Base-by-base conservation (phyloP, 2,888 invertebrate genomes). In the Ochropleura leucogaster region DNA sequence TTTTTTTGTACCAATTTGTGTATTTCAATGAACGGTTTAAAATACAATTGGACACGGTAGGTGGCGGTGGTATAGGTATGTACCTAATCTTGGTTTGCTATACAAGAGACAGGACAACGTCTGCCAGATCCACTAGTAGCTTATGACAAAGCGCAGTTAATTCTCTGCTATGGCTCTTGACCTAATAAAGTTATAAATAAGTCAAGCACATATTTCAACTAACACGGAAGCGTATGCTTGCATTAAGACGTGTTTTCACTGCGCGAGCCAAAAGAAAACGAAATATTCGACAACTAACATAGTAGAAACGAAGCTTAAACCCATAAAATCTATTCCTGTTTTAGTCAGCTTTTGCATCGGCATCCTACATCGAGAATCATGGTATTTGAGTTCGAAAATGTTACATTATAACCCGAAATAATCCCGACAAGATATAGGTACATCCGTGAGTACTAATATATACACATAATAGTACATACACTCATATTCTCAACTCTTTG, bases 131-230 rank as follows among this genome's bases (percentile, higher is more conserved):
- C 1, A 30, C 30, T 30, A 30, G 30, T 30, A 30, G 30, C 30
- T 30, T 30, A 30, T 2, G 30, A 30, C 30, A 30, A 30, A 74
- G 18, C 51, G 18, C 67, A 69, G 60, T 77, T 66, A 68, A 80
- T 80, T 80, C 69, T 71, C 68, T 74, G n/a, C 16, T 44, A 59
- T 51, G 71, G 74, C 49, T 75, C 79, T 86, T 81, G 82, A 79
- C 76, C 82, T 69, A 85, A 73, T 86, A 77, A 84, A 81, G 3
- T 71, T 79, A 79, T 66, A 77, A 72, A 79, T 84, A 86, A 72
- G 72, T 51, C 46, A 67, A 69, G 72, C 78, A 78, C 78, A 72
- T 83, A 85, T 72, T 77, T 71, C 59, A 71, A 20, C 64, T 64
- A 62, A 69, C 72, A 70, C 82, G 82, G 86, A 82, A 85, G 82